Percentiles rank a stretch among this genome's conserved stretches.
Evolutionary conservation across 2,888 invertebrate genomes (phyloP).

Genomic region (Macrophya alboannulata): DNA sequence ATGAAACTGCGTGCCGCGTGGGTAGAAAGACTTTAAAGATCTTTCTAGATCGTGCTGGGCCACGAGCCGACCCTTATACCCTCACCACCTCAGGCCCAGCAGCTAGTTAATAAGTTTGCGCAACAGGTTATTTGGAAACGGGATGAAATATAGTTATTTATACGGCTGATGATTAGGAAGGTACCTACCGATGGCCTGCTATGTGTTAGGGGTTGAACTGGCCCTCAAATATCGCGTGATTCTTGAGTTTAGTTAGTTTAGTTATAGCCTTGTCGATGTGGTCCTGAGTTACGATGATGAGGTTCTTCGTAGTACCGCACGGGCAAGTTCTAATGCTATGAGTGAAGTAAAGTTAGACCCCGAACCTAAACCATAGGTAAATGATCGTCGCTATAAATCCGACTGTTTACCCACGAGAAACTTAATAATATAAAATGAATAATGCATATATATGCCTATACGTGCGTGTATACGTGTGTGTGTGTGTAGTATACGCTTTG

Average conservation of each 20-base stretch:
- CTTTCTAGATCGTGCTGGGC: neutral
- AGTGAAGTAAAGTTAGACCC: neutral
- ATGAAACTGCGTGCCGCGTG: slow-evolving; percentile 12
- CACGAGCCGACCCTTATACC: neutral
- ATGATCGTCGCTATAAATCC: slow-evolving; percentile 48
- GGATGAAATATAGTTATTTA: slow-evolving; percentile 47
- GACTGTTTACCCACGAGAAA: slow-evolving; percentile 43
- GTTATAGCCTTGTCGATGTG: neutral
- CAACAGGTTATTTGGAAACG: slow-evolving; percentile 54
- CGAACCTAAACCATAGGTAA: slow-evolving; percentile 8
- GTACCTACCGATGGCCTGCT: slow-evolving; percentile 25
- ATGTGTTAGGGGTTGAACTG: slow-evolving; percentile 33
- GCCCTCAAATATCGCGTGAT: slow-evolving; percentile 43
- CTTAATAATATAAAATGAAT: slow-evolving; percentile 52
- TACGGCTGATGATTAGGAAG: slow-evolving; percentile 29
- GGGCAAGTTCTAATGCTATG: neutral
- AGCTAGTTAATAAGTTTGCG: slow-evolving; percentile 49
- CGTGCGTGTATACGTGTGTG: neutral
- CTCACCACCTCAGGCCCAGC: neutral
- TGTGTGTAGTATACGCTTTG: neutral
- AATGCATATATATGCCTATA: slow-evolving; percentile 23
- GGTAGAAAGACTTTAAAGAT: neutral
- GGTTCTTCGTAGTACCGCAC: neutral
- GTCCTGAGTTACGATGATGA: slow-evolving; percentile 49
- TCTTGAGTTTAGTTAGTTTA: slow-evolving; percentile 13